phyloP scores from a whole-genome alignment of 2,888 invertebrate genomes.

The Pocota personata region DNA sequence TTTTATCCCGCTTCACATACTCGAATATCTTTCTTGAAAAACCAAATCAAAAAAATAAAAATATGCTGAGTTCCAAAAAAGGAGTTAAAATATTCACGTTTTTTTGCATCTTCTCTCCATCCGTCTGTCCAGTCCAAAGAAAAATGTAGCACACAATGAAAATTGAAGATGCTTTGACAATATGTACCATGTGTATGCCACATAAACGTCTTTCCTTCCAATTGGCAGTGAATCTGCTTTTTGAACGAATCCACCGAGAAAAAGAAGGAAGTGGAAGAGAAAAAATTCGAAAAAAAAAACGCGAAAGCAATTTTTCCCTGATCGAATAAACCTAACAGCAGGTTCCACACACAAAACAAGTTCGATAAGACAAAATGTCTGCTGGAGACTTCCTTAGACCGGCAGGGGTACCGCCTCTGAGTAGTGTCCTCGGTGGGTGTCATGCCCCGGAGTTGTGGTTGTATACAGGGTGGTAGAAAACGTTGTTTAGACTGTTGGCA shows the following conservation, averaged over 20 bases:
- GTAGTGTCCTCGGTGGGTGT: conserved; percentile 37
- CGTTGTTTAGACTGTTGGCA: background rate
- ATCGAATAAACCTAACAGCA: conserved; percentile 71
- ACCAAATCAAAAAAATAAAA: conserved; percentile 19
- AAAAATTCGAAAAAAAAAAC: conserved; percentile 22
- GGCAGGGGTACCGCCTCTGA: conserved; percentile 46
- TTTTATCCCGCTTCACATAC: conserved; percentile 60
- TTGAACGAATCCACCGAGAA: background rate
- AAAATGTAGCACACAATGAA: conserved; percentile 44
- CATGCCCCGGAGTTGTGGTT: background rate
- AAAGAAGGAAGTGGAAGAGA: conserved; percentile 19
- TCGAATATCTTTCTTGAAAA: conserved; percentile 8
- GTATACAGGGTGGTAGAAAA: background rate
- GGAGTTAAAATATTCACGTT: conserved; percentile 69
- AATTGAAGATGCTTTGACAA: conserved; percentile 66
- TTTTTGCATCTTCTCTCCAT: conserved; percentile 37
- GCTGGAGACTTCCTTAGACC: conserved; percentile 69
- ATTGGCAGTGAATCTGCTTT: conserved; percentile 69
- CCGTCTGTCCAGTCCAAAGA: conserved; percentile 29
- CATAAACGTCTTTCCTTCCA: conserved; percentile 65
- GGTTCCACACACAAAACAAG: conserved; percentile 55
- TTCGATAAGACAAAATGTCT: conserved; percentile 46
- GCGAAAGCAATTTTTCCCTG: conserved; percentile 53
- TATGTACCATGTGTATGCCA: conserved; percentile 65
- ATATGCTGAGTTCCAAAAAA: conserved; percentile 56